phyloP scores from a whole-genome alignment of 2,113 vertebrate genomes.

The Campylorhamphus procurvoides region DNA sequence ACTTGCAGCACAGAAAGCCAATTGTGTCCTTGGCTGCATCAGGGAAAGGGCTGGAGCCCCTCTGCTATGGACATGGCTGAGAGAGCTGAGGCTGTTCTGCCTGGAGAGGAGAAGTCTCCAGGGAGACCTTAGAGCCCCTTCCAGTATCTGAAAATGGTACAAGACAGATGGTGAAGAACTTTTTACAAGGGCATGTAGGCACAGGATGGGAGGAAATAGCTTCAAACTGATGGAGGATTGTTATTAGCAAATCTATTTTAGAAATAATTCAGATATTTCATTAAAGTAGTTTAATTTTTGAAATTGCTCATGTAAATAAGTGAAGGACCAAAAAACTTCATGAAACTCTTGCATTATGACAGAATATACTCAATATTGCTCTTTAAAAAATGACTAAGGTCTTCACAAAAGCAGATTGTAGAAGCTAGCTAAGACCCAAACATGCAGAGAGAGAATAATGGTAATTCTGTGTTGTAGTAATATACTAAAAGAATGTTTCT shows the following conservation, averaged over 20 bases:
- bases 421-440: constrained; percentile 14
- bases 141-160: not conserved
- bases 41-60: not conserved
- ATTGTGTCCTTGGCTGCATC: not conserved
- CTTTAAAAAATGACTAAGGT: not conserved
- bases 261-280: not conserved
- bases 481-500: not conserved
- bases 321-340: constrained; percentile 13
- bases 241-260: not conserved
- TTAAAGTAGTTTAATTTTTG: not conserved
- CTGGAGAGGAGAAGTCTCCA: not conserved
- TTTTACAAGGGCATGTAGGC: not conserved
- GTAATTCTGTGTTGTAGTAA: not conserved
- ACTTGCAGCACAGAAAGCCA: not conserved
- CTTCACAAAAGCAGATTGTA: not conserved
- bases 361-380: not conserved
- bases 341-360: not conserved
- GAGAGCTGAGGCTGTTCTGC: not conserved
- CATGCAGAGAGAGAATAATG: not conserved
- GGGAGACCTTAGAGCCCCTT: not conserved
- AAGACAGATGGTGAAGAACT: not conserved
- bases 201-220: not conserved
- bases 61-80: not conserved
- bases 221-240: not conserved
- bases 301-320: not conserved